Conservation (phyloP, 2,888 invertebrate species). For the Campoplex nolae region DNA sequence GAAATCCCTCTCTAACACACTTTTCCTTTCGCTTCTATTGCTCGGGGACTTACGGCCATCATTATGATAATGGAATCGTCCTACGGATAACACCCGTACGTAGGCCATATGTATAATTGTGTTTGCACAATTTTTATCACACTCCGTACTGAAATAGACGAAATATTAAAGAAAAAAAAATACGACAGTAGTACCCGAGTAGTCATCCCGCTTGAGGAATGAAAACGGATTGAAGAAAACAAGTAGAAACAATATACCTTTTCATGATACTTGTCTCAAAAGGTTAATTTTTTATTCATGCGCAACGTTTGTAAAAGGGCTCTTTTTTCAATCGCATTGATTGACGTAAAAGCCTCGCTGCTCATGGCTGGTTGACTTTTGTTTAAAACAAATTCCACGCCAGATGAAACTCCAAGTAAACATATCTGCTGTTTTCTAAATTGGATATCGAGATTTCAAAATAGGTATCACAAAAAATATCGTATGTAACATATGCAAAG, state of each 20-base stretch:
- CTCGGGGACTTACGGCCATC: constrained; percentile 58
- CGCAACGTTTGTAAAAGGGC: too few species aligned
- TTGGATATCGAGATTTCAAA: too few species aligned
- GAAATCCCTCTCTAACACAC: neutral
- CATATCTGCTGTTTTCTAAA: too few species aligned
- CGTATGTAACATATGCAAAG: too few species aligned
- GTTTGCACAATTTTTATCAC: constrained; percentile 60
- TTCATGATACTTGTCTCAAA: too few species aligned
- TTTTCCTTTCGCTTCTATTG: neutral
- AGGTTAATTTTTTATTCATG: too few species aligned
- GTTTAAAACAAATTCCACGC: too few species aligned
- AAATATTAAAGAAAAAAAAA: constrained; percentile 11
- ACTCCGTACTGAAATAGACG: constrained; percentile 30
- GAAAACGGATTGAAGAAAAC: constrained; percentile 25
- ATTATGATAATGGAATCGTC: constrained; percentile 55
- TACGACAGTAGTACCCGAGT: constrained; percentile 61
- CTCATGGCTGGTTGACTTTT: too few species aligned
- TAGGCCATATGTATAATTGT: constrained; percentile 64
- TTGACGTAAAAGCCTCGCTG: too few species aligned
- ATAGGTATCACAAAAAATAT: too few species aligned
- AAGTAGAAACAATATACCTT: constrained; percentile 16
- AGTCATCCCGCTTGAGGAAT: constrained; percentile 46
- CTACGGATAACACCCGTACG: constrained; percentile 61
- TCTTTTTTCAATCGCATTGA: too few species aligned
- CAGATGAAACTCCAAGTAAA: too few species aligned